Evolutionary conservation across 2,888 invertebrate genomes (phyloP), one percentile per base, ranked within the genome.

Genomic region (Drosophila formosana): DNA sequence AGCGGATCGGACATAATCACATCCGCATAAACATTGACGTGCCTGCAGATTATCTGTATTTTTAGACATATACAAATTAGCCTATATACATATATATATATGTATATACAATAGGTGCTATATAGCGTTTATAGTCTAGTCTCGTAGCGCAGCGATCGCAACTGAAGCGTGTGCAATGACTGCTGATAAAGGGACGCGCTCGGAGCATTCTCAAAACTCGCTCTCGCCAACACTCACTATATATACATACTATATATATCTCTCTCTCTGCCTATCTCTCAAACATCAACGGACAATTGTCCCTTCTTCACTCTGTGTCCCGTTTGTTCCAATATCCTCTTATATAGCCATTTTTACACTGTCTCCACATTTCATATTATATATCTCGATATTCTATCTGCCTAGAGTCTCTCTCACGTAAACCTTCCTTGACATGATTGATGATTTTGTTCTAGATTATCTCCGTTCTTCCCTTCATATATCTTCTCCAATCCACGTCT

Each of bases 111-210:
- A 13, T 51, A 34, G 6, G 30, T 34, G 34, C 34, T 45, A 26
- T 37, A 34, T 30, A 23, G 32, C 46, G 23, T 9, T 9, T 26
- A 57, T 28, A 47, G 18, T 23, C 23, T 57, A 53, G 39, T 39
- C 51, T 23, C 41, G 45, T 46, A 30, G 37, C 39, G 45, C 32
- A 26, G 41, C 41, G 34, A 66, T 71, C 66, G 71, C 32, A 71
- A 51, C 50, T 66, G 74, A 37, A 57, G 61, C 50, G 56, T 70
- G 53, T 71, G 61, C 65, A 74, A 53, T 37, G 51, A 5, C 25
- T 56, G 49, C 75, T 76, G 75, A 75, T 75, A 75, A 75, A 72
- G 75, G 51, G 13, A 66, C 43, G 30, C 18, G 25, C n/a, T 39
- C 39, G 13, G 7, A 58, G 26, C 28, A 8, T 3, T 9, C 39